Evolutionary conservation across 2,888 invertebrate genomes (phyloP), one percentile per base, ranked within the genome.

Genomic region (Amiota communis): DNA sequence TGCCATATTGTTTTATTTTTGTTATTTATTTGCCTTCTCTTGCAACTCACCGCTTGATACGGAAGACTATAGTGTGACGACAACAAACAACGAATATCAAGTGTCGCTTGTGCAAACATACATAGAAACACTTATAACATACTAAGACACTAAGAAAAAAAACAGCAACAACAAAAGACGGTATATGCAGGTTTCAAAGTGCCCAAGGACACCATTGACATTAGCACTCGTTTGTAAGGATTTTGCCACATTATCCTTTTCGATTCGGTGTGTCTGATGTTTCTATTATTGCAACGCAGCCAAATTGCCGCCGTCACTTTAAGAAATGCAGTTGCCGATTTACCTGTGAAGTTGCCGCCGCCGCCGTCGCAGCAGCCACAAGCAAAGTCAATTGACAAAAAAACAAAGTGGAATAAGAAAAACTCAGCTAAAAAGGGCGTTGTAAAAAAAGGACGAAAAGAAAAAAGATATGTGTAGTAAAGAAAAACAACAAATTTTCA

Each of bases 211-310:
- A 80, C 72, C 82, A 78, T 70, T 20, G 73, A 36, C 72, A 68
- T 48, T 59, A 74, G 70, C 56, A 53, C 48, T n/a, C 74, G 74
- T 85, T 86, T 86, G 86, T 84, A 78, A 77, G 81, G 85, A 86
- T 85, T 86, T 86, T 82, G 86, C 86, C 84, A 85, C 79, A 81
- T 83, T 86, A 86, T 86, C 86, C 86, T 86, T 86, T 82, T 72
- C 74, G 78, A 80, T 79, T 81, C 77, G 80, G 80, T 75, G 12
- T 74, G 72, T 73, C 71, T 59, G 68, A 74, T 75, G 76, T 77
- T 77, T 76, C 76, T 73, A 72, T 70, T 74, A 67, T 65, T 70
- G 70, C 71, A 61, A 72, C 57, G 53, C 47, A 69, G 10, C 8
- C 63, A 23, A 53, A 67, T 15, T 53, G 17, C 36, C 56, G 17